Conservation (phyloP, 2,113 vertebrate genomes). For the Murina feae region DNA sequence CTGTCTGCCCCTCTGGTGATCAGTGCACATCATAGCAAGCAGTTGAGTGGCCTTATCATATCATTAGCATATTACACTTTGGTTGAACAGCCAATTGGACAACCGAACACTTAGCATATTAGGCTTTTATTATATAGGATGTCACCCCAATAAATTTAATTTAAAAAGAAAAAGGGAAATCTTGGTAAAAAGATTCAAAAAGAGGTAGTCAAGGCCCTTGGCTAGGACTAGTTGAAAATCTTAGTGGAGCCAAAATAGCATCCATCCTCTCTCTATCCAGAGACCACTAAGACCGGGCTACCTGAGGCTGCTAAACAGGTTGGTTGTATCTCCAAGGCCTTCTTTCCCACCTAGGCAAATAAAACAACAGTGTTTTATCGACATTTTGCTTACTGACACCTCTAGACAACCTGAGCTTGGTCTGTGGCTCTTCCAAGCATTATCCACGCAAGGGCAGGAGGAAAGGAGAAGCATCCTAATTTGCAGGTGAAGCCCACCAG, state of each 20-base stretch:
- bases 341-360: background rate
- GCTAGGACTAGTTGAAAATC: background rate
- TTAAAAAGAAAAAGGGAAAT: background rate
- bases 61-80: no score
- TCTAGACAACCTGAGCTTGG: background rate
- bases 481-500: constrained; percentile 16
- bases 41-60: no score
- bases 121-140: no score
- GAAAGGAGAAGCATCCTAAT: background rate
- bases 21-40: no score
- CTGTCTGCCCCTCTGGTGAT: no score
- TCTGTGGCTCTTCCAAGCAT: background rate
- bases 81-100: no score
- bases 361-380: background rate
- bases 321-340: background rate
- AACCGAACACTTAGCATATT: no score
- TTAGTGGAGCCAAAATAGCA: background rate
- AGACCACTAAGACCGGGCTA: background rate
- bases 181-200: background rate
- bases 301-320: background rate
- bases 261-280: background rate
- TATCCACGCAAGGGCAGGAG: background rate
- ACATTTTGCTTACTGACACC: background rate
- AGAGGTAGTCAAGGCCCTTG: background rate
- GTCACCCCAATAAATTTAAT: background rate